A percentile compares a stretch with the other conserved stretches of the same genome.
These are phyloP conservation scores for Rhabdomys pumilio DNA, from an alignment of 2,797 vertebrate genomes.

Conservation along the genomic window DNA sequence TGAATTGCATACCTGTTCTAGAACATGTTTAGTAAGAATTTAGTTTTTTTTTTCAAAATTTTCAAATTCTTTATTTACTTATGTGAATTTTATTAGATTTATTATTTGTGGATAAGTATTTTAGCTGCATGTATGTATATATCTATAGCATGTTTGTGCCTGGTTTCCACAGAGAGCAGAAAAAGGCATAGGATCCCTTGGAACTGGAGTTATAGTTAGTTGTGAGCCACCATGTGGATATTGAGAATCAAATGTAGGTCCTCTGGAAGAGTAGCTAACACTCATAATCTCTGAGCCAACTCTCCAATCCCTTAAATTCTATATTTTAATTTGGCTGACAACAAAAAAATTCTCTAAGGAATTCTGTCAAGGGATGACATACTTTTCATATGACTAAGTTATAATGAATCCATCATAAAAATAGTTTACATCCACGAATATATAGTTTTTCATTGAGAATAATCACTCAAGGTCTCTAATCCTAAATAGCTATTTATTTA, in stretches of 20 bases:
- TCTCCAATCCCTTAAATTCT: background rate
- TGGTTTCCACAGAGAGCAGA: background rate
- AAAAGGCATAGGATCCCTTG: background rate
- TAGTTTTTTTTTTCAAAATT: background rate
- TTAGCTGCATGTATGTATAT: background rate
- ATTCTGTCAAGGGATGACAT: background rate
- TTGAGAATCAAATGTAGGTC: background rate
- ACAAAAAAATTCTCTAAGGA: conserved; percentile 19
- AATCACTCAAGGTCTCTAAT: conserved; percentile 43
- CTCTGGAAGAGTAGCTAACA: background rate
- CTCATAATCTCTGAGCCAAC: background rate
- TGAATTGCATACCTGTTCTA: background rate
- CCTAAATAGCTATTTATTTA: conserved; percentile 66
- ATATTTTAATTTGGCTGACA: conserved; percentile 43
- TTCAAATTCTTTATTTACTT: background rate
- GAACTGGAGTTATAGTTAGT: background rate
- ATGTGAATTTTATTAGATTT: background rate
- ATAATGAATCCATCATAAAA: conserved; percentile 51
- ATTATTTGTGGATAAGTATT: background rate
- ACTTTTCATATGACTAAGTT: conserved; percentile 23
- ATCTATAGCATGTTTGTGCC: background rate
- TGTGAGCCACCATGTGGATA: too few species aligned
- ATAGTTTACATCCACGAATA: conserved; percentile 43
- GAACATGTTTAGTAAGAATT: background rate
- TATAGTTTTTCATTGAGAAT: conserved; percentile 25